A percentile compares a stretch with the other conserved stretches of the same genome.
Evolutionary conservation across 2,797 vertebrate genomes (phyloP).

Genomic region (Tympanoctomys barrerae): DNA sequence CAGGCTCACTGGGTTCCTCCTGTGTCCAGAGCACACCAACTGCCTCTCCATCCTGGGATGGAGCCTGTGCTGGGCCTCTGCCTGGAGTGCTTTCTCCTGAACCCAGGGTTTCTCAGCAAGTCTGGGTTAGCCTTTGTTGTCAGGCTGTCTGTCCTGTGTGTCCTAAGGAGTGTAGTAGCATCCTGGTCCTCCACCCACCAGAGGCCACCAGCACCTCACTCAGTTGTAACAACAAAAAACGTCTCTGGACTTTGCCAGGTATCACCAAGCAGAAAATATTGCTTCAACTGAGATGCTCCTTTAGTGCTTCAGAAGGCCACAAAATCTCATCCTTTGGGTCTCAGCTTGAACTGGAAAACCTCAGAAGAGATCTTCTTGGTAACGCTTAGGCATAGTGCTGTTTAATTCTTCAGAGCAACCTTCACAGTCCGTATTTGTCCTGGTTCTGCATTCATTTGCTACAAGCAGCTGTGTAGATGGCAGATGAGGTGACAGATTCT

Average conservation of each 20-base stretch:
- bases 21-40: background rate
- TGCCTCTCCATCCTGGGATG: background rate
- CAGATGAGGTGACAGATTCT: background rate
- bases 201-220: background rate
- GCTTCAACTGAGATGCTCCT: no score
- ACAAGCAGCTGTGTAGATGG: background rate
- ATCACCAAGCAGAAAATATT: background rate
- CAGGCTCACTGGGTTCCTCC: background rate
- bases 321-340: background rate
- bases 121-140: background rate
- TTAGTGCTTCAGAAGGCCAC: background rate
- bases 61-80: background rate
- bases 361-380: background rate
- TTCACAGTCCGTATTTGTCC: no score
- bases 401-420: background rate
- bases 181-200: background rate
- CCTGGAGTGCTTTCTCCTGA: background rate
- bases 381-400: no score
- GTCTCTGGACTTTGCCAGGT: background rate
- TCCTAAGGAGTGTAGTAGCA: no score
- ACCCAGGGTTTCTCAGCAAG: background rate
- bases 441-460: background rate
- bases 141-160: no score
- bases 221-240: background rate
- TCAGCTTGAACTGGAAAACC: background rate